phyloP scores from a whole-genome alignment of 2,888 invertebrate genomes.

The Theretra japonica region DNA sequence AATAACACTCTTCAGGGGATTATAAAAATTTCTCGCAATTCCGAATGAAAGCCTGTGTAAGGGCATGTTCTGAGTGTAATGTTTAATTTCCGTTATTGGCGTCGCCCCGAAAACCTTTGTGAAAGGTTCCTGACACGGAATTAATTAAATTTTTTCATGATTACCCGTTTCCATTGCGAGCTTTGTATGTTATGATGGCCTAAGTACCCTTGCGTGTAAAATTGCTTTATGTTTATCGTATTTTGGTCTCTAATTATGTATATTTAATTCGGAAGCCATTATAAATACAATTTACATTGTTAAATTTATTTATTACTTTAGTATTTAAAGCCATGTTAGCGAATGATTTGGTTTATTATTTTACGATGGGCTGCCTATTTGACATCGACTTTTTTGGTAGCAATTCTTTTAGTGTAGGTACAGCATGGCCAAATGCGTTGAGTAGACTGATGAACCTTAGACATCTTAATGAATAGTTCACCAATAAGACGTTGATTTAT shows the following conservation, averaged over 20 bases:
- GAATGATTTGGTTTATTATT: too few relatives aligned
- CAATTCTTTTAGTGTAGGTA: too few relatives aligned
- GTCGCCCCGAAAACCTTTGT: slow-evolving; percentile 31
- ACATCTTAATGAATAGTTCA: too few relatives aligned
- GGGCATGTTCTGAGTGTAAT: slow-evolving; percentile 27
- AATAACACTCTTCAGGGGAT: slow-evolving; percentile 1
- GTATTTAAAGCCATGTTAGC: too few relatives aligned
- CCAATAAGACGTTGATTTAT: too few relatives aligned
- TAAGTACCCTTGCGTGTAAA: neutral
- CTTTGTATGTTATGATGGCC: neutral
- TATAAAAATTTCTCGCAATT: slow-evolving; percentile 8
- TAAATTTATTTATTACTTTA: too few relatives aligned
- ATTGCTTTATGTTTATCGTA: neutral
- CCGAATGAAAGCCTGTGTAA: slow-evolving; percentile 11
- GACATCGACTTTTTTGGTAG: too few relatives aligned
- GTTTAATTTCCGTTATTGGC: slow-evolving; percentile 43
- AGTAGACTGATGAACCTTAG: too few relatives aligned
- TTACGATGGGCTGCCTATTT: too few relatives aligned
- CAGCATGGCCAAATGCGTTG: too few relatives aligned
- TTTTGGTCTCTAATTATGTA: neutral
- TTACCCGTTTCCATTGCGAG: slow-evolving; percentile 46
- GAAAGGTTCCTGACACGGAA: slow-evolving; percentile 36
- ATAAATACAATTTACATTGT: too few relatives aligned
- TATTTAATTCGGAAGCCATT: too few relatives aligned
- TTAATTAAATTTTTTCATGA: slow-evolving; percentile 56